Percentiles rank a stretch among this genome's conserved stretches.
phyloP scores from a whole-genome alignment of 2,888 invertebrate species.

The Drosophila tanythrix region DNA sequence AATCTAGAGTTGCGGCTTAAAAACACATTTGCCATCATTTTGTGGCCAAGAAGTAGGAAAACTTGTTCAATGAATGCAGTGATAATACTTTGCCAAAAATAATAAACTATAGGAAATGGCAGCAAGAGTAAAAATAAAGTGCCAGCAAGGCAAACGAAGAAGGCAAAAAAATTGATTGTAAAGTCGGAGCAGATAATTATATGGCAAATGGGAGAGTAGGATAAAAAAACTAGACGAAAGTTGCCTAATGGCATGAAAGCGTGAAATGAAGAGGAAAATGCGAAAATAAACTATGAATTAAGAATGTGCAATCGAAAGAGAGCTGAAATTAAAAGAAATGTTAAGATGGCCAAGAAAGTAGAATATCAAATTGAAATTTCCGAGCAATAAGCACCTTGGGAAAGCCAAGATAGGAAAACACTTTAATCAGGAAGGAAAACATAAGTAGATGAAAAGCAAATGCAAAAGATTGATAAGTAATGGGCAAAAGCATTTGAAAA shows the following conservation, averaged over 20 bases:
- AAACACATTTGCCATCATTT: slow-evolving; percentile 71
- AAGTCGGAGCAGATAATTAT: slow-evolving; percentile 30
- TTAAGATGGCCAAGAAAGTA: slow-evolving; percentile 1
- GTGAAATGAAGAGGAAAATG: slow-evolving; percentile 7
- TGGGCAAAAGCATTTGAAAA: not conserved
- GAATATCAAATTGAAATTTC: slow-evolving; percentile 7
- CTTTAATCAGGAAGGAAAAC: not conserved
- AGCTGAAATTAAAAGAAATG: not conserved
- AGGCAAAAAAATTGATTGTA: slow-evolving; percentile 3
- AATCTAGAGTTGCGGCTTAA: slow-evolving; percentile 63
- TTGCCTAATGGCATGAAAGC: slow-evolving; percentile 25
- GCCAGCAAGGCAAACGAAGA: not conserved
- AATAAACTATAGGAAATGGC: not conserved
- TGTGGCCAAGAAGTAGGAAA: slow-evolving; percentile 20
- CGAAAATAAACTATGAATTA: slow-evolving; percentile 4
- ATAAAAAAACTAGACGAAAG: slow-evolving; percentile 16
- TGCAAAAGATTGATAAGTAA: not conserved
- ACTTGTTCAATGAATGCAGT: slow-evolving; percentile 44
- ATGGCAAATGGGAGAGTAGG: not conserved
- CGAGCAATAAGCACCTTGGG: not conserved
- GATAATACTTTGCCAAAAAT: slow-evolving; percentile 38
- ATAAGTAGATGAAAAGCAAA: slow-evolving; percentile 8
- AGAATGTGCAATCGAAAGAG: not conserved
- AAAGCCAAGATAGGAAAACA: slow-evolving; percentile 1
- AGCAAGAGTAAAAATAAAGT: not conserved